Evolutionary conservation across 2,113 vertebrate species (phyloP), one percentile per base, ranked within the genome.

Genomic region (Ammodytes marinus): DNA sequence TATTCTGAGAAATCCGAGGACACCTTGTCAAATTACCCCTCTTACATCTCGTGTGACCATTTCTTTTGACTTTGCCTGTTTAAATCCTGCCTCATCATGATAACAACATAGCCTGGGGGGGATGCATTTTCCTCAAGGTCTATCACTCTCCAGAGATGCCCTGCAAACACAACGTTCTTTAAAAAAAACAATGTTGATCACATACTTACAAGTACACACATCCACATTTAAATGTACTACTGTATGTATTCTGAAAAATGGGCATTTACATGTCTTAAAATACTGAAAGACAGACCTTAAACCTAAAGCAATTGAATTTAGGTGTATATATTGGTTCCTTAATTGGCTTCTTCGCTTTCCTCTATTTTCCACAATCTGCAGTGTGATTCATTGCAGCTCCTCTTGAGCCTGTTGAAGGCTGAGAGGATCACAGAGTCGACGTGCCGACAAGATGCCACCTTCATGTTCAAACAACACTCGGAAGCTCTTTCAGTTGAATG

Each of bases 11-110:
- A 74, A 60, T 52, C 60, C 42, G 4, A 57, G 42, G 4, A 15
- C 67, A 63, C 49, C 46, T 78, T 68, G 42, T 63, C n/a, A 73
- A 77, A 68, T 69, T 53, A 39, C 59, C 43, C 17, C 6, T 67
- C 40, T 52, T 54, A 42, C 59, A 11, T 60, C 39, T 54, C 53
- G 52, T 37, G 8, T 58, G 47, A 50, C 27, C 14, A 17, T 70
- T 69, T 82, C 14, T 15, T 69, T 66, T 78, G 43, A 73, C 47
- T 54, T 35, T 15, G 40, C 43, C 80, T n/a, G 17, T 52, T 72
- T 75, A 43, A 70, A 74, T 71, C 0, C 52, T 10, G 37, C 42
- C 67, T 71, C 67, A 65, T 73, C 46, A 64, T 60, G 35, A 55
- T 39, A 59, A 54, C 10, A 57, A n/a, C 15, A 55, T 69, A 69